Conservation (phyloP, 2,797 vertebrate species). For the Acropternis orthonyx region DNA sequence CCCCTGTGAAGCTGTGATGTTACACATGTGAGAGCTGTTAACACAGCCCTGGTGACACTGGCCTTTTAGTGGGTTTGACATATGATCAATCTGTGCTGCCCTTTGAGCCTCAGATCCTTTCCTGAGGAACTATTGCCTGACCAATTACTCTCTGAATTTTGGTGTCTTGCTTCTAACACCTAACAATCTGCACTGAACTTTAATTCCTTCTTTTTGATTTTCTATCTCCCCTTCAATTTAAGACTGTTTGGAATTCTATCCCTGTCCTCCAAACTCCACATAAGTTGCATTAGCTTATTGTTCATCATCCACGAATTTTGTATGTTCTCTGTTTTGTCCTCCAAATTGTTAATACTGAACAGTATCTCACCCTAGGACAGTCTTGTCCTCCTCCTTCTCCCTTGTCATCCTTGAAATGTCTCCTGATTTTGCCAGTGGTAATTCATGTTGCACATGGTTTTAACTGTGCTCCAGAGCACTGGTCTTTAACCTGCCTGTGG, state of each 20-base stretch:
- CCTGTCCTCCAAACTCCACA: background rate
- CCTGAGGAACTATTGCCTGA: background rate
- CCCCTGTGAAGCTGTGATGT: background rate
- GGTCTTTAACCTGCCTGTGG: background rate
- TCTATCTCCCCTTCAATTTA: background rate
- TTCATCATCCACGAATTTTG: background rate
- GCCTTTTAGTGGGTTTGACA: background rate
- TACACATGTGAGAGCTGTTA: rapidly evolving
- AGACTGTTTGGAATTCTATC: background rate
- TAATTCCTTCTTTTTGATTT: background rate
- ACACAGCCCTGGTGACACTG: background rate
- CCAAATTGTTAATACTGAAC: background rate
- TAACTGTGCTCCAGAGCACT: background rate
- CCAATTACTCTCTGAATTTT: background rate
- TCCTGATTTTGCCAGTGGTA: background rate
- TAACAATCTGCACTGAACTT: background rate
- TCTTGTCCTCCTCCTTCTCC: background rate
- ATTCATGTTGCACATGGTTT: background rate
- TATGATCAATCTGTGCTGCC: background rate
- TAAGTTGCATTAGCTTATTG: background rate
- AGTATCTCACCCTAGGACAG: background rate
- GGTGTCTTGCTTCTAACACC: background rate
- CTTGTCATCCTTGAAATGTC: background rate
- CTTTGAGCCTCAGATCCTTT: background rate
- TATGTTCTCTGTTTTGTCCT: background rate